A percentile compares a stretch with the other conserved stretches of the same genome.
Conservation (phyloP, 1,140 invertebrate genomes). For the Lepidurus arcticus region DNA sequence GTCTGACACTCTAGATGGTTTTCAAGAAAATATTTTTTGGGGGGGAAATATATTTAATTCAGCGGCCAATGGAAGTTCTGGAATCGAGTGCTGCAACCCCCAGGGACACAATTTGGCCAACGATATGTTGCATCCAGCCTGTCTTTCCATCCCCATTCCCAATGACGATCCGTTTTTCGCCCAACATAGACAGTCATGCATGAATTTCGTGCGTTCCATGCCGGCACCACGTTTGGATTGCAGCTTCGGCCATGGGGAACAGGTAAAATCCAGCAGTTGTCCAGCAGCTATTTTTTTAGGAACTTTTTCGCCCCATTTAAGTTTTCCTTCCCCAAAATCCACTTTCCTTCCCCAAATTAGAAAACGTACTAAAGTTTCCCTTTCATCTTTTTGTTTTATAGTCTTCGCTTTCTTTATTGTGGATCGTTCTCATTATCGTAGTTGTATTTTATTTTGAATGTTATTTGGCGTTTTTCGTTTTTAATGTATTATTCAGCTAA, state of each 20-base stretch:
- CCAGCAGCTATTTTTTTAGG: slow-evolving; percentile 40
- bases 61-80: slow-evolving; percentile 27
- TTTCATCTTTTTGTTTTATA: slow-evolving; percentile 1
- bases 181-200: slow-evolving; percentile 33
- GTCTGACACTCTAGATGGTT: neutral
- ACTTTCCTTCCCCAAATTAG: slow-evolving; percentile 38
- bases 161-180: slow-evolving; percentile 38
- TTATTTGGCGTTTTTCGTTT: slow-evolving; percentile 22
- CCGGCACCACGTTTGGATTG: slow-evolving; percentile 36
- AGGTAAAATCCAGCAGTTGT: slow-evolving; percentile 40
- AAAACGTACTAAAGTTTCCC: slow-evolving; percentile 39
- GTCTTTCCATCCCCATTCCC: slow-evolving; percentile 39
- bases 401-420: no score
- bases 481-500: slow-evolving; percentile 6
- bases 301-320: neutral
- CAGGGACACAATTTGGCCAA: slow-evolving; percentile 54
- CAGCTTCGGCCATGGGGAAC: slow-evolving; percentile 36
- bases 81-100: slow-evolving; percentile 59
- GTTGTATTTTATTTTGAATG: no score
- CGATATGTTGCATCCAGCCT: slow-evolving; percentile 41
- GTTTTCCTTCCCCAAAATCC: slow-evolving; percentile 34
- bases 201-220: slow-evolving; percentile 38
- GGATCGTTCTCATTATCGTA: no score
- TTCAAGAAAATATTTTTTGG: no score
- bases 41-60: neutral